Conservation (phyloP, 2,888 invertebrate genomes). For the Hecatera dysodea region DNA sequence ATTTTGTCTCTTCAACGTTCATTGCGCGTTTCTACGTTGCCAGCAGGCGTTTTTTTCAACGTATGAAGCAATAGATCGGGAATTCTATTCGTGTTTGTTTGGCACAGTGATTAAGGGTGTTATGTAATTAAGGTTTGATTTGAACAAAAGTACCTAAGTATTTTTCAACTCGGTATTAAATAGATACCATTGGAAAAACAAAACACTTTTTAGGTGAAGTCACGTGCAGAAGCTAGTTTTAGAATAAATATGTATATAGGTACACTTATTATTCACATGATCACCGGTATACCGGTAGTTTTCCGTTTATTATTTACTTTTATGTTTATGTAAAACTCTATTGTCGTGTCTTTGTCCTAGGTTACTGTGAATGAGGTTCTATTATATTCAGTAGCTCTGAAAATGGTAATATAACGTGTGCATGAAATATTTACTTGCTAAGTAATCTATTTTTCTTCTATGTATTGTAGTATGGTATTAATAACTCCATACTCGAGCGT, state of each 20-base stretch:
- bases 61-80: too few species aligned
- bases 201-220: not conserved
- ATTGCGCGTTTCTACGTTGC: too few species aligned
- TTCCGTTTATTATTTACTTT: constrained; percentile 43
- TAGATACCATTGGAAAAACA: not conserved
- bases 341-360: constrained; percentile 14
- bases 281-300: constrained; percentile 29
- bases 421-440: not conserved
- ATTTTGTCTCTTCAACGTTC: too few species aligned
- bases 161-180: not conserved
- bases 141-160: too few species aligned
- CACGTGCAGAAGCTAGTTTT: not conserved
- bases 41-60: too few species aligned
- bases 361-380: not conserved
- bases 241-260: constrained; percentile 37
- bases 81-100: too few species aligned
- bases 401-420: not conserved
- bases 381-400: constrained; percentile 2
- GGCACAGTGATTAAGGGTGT: too few species aligned
- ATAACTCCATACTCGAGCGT: too few species aligned
- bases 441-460: too few species aligned
- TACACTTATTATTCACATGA: constrained; percentile 37
- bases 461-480: not conserved
- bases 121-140: too few species aligned
- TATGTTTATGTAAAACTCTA: constrained; percentile 30